Conservation (phyloP, 2,113 vertebrate species). For the Galeopterus variegatus region DNA sequence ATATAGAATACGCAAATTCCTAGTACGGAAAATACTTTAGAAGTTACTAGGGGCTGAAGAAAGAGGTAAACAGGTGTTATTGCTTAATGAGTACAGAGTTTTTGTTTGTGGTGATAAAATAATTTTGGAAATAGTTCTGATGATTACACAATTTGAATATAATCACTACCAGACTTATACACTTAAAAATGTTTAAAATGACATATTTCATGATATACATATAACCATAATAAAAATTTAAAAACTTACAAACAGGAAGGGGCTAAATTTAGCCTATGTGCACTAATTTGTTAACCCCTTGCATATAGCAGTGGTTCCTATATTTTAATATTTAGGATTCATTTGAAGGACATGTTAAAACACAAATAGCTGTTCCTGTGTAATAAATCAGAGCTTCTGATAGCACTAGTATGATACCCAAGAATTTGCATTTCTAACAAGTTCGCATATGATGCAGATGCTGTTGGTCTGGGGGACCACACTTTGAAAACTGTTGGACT, state of each 20-base stretch:
- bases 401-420: background rate
- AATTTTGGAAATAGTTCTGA: background rate
- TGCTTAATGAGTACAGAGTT: background rate
- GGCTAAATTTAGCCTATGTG: background rate
- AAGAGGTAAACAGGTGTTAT: background rate
- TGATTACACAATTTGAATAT: background rate
- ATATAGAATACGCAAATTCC: background rate
- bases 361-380: background rate
- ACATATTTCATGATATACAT: background rate
- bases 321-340: background rate
- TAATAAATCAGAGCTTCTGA: background rate
- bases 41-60: background rate
- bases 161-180: background rate
- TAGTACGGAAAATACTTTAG: background rate
- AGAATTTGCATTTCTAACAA: background rate
- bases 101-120: background rate
- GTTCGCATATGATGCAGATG: background rate
- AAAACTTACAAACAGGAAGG: background rate
- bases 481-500: background rate
- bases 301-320: background rate
- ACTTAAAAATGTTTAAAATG: background rate
- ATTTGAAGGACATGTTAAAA: background rate
- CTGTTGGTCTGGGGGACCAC: background rate
- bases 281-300: background rate
- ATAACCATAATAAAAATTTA: background rate